These are phyloP conservation scores for Muscina levida DNA, from an alignment of 2,888 invertebrate genomes.

Conservation along the genomic window DNA sequence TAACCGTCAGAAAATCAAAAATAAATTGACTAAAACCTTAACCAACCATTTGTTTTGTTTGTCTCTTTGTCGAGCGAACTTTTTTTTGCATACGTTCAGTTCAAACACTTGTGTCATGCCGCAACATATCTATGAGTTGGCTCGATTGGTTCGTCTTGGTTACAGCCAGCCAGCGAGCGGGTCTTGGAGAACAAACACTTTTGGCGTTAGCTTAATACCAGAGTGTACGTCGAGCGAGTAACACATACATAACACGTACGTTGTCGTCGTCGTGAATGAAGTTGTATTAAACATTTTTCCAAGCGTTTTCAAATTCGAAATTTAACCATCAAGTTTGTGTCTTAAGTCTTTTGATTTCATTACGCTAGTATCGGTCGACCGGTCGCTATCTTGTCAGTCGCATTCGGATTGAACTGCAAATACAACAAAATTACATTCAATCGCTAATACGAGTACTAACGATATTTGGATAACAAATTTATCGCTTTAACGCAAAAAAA, in stretches of 20 bases:
- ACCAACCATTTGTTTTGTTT: too few relatives aligned
- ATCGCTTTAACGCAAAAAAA: slow-evolving; percentile 10
- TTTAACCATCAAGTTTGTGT: slow-evolving; percentile 41
- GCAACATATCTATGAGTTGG: neutral
- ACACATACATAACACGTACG: slow-evolving; percentile 1
- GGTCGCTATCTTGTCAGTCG: neutral
- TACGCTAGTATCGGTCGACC: too few relatives aligned
- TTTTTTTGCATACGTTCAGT: too few relatives aligned
- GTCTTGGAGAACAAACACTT: slow-evolving; percentile 6
- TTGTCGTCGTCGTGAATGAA: slow-evolving; percentile 18
- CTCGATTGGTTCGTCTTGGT: neutral
- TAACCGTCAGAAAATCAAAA: slow-evolving; percentile 22
- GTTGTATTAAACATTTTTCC: slow-evolving; percentile 51
- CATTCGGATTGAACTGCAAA: slow-evolving; percentile 2
- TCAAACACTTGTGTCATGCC: slow-evolving; percentile 5
- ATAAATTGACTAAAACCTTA: slow-evolving; percentile 36
- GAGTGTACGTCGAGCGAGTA: slow-evolving; percentile 56
- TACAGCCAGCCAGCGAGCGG: neutral
- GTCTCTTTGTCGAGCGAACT: too few relatives aligned
- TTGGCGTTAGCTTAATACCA: slow-evolving; percentile 55
- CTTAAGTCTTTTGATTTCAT: slow-evolving; percentile 36
- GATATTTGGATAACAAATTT: too few relatives aligned
- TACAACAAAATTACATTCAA: neutral
- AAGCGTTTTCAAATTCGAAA: slow-evolving; percentile 46
- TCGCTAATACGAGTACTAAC: neutral